A percentile compares a stretch with the other conserved stretches of the same genome.
Conservation (phyloP, 2,797 vertebrate genomes). For the Masticophis lateralis region DNA sequence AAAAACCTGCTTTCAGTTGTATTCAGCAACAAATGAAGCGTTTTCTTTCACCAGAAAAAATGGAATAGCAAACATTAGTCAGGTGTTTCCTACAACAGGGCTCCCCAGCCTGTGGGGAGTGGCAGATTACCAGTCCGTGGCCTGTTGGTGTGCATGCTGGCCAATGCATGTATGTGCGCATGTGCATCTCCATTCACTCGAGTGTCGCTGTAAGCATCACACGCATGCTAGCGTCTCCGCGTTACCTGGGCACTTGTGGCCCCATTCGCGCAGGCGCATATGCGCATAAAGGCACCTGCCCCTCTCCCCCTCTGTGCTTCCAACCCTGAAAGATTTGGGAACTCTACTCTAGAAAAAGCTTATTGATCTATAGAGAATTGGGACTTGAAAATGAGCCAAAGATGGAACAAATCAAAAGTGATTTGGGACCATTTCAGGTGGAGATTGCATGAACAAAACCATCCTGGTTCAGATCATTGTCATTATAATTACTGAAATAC, state of each 20-base stretch:
- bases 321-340: background rate
- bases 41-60: constrained; percentile 17
- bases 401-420: background rate
- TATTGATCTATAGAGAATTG: background rate
- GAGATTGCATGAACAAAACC: background rate
- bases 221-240: too few species aligned
- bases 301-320: background rate
- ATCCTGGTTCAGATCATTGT: background rate
- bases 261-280: fast-evolving
- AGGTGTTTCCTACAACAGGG: background rate
- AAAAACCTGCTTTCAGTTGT: constrained; percentile 10
- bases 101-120: background rate
- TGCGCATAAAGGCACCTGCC: background rate
- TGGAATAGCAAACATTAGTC: background rate
- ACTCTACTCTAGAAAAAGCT: background rate
- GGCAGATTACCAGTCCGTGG: background rate
- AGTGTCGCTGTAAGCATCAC: background rate
- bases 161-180: background rate
- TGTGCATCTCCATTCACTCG: background rate
- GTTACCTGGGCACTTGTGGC: fast-evolving
- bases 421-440: background rate
- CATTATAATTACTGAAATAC: background rate
- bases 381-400: background rate
- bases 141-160: background rate
- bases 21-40: constrained; percentile 23